A percentile compares a stretch with the other conserved stretches of the same genome.
These are phyloP conservation scores for Epizoanthus illoricatus DNA, from an alignment of 92 coral and sea anemone species.

Conservation along the genomic window DNA sequence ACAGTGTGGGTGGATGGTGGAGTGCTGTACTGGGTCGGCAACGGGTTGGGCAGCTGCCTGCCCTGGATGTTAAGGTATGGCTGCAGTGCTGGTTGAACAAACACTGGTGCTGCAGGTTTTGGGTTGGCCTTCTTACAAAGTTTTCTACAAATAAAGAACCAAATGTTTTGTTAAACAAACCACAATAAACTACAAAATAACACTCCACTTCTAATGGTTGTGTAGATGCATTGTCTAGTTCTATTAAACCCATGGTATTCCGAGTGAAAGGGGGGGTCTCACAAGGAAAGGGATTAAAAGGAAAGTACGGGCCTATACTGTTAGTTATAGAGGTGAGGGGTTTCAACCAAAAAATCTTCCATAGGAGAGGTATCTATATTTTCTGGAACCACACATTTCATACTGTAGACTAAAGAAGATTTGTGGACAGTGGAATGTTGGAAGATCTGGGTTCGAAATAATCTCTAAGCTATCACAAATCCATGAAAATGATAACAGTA, in stretches of 20 bases:
- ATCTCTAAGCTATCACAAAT: too few relatives aligned
- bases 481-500: too few relatives aligned
- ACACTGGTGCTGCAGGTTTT: background rate
- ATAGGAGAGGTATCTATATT: too few relatives aligned
- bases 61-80: background rate
- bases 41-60: too few relatives aligned
- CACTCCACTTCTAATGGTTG: too few relatives aligned
- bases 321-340: background rate
- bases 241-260: too few relatives aligned
- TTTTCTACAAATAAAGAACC: background rate
- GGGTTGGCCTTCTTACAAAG: background rate
- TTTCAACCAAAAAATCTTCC: background rate
- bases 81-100: background rate
- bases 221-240: background rate
- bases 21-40: background rate
- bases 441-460: too few relatives aligned
- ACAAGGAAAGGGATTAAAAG: background rate
- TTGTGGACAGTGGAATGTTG: too few relatives aligned
- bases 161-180: background rate
- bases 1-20: background rate
- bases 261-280: background rate
- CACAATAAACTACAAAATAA: too few relatives aligned
- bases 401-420: too few relatives aligned
- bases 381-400: background rate
- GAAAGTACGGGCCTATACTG: too few relatives aligned